phyloP scores from a whole-genome alignment of 2,797 vertebrate species.

The Philypnodon macrostomus region DNA sequence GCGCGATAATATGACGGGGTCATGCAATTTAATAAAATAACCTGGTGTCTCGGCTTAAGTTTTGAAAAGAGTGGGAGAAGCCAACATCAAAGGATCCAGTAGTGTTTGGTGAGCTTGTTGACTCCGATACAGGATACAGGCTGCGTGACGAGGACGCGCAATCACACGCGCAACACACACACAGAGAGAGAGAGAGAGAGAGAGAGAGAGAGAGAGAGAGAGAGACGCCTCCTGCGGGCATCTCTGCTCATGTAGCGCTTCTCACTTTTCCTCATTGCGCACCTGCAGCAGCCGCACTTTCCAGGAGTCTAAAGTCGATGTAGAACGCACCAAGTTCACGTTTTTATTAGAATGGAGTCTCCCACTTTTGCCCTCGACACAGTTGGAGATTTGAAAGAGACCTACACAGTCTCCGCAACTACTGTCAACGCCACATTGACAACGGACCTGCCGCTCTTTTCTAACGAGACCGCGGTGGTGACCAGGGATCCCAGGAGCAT shows the following conservation, averaged over 20 bases:
- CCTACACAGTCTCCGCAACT: conserved; percentile 46
- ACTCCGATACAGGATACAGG: not conserved
- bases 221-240: conserved; percentile 6
- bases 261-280: conserved; percentile 14
- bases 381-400: conserved; percentile 50
- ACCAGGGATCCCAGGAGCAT: conserved; percentile 63
- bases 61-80: not conserved
- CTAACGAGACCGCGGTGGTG: conserved; percentile 65
- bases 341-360: conserved; percentile 68
- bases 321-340: too few species aligned
- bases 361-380: conserved; percentile 61
- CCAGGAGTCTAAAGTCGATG: not conserved
- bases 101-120: not conserved
- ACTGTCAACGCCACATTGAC: conserved; percentile 66
- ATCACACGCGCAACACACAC: conserved; percentile 1
- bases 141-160: conserved; percentile 1
- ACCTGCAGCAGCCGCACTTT: conserved; percentile 9
- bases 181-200: conserved; percentile 7
- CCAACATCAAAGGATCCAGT: not conserved
- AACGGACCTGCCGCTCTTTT: conserved; percentile 47
- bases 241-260: conserved; percentile 14
- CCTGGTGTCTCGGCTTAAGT: not conserved
- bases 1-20: conserved; percentile 1
- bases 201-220: conserved; percentile 13
- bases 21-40: not conserved